A percentile compares a stretch with the other conserved stretches of the same genome.
Conservation (phyloP, 2,113 vertebrate species). For the Campylomormyrus tamandua region DNA sequence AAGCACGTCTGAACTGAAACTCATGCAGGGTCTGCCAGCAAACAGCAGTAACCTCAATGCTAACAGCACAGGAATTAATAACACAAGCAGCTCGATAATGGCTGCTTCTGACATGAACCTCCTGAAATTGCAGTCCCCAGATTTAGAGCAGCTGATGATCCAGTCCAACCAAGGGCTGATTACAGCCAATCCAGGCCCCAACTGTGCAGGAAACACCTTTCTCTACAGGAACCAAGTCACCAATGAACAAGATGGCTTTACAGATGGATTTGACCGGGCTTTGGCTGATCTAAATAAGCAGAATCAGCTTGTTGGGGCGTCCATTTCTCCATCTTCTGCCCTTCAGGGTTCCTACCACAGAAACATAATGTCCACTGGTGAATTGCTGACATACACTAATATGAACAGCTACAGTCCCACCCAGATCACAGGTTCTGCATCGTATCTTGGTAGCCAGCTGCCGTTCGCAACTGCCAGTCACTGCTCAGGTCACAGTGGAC, state of each 20-base stretch:
- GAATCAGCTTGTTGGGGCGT: constrained; percentile 68
- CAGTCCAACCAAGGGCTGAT: constrained; percentile 86
- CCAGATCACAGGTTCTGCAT: constrained; percentile 34
- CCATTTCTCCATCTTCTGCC: constrained; percentile 11
- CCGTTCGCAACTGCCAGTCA: background rate
- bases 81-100: constrained; percentile 35
- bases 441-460: background rate
- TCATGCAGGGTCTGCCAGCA: constrained; percentile 32
- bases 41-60: constrained; percentile 31
- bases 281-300: constrained; percentile 90
- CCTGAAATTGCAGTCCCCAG: constrained; percentile 82
- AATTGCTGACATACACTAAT: constrained; percentile 75
- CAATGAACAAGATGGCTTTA: constrained; percentile 86
- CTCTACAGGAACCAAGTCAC: constrained; percentile 75
- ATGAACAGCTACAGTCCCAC: constrained; percentile 58
- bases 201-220: constrained; percentile 54
- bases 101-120: constrained; percentile 75
- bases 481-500: constrained; percentile 57
- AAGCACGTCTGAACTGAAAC: constrained; percentile 33
- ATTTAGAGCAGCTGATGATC: constrained; percentile 86
- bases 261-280: constrained; percentile 90
- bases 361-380: constrained; percentile 36
- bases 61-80: constrained; percentile 34
- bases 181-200: constrained; percentile 74
- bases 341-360: constrained; percentile 9